phyloP scores from a whole-genome alignment of 2,888 invertebrate species.

The Troides helena region DNA sequence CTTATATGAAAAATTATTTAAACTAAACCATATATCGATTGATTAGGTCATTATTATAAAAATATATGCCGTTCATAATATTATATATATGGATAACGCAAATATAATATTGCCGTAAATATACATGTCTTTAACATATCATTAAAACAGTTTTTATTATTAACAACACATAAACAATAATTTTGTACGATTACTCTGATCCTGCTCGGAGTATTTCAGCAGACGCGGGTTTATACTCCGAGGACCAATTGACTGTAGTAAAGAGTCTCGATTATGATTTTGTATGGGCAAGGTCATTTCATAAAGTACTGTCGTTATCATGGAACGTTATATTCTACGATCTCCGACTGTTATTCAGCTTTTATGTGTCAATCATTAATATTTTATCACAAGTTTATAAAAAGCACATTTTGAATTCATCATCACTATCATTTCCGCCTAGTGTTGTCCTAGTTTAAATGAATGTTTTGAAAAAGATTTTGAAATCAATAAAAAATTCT shows the following conservation, averaged over 20 bases:
- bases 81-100: too few species aligned
- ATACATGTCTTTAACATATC: background rate
- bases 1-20: too few species aligned
- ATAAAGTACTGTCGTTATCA: background rate
- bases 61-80: too few species aligned
- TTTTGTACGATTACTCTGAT: background rate
- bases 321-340: background rate
- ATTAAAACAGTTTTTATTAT: background rate
- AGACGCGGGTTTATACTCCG: background rate
- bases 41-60: too few species aligned
- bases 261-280: conserved; percentile 1
- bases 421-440: too few species aligned
- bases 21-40: too few species aligned
- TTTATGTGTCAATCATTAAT: background rate
- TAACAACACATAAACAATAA: background rate
- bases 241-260: background rate
- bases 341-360: background rate
- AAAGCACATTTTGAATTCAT: too few species aligned
- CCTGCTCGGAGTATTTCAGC: background rate
- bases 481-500: too few species aligned
- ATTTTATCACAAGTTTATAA: background rate
- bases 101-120: too few species aligned
- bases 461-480: too few species aligned
- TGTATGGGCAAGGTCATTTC: background rate
- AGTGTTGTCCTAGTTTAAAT: too few species aligned